Evolutionary conservation across 2,888 invertebrate species (phyloP), one percentile per base, ranked within the genome.

Genomic region (Spodoptera exigua): DNA sequence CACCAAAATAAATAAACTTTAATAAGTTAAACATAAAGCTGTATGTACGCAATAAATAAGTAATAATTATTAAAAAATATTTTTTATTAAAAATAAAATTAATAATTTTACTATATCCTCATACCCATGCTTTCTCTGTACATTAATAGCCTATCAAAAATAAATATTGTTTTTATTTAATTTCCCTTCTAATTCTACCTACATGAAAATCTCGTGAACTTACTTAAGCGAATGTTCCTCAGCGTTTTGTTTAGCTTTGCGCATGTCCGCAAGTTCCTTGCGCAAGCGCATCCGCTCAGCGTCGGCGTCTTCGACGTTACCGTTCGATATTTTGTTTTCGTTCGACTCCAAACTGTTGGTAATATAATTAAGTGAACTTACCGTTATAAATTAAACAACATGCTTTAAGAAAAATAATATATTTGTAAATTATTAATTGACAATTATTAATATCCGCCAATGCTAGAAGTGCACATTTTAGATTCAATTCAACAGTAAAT

Each of bases 211-310:
- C 44, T 41, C 45, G 62, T 17, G 60, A 68, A 83, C 93, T 94
- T 88, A 96, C 96, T 95, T 95, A 78, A 91, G 88, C 46, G 94
- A 89, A 74, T 95, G 95, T 43, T 95, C 95, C 76, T 96, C 95
- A 0, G 95, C 95, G 73, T 89, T 94, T 68, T 94, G 94, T 73
- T 95, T 95, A 52, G 95, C 95, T 55, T 94, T 94, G 68, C 95
- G 91, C 80, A 94, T 93, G 65, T 95, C 95, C 3, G 95, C 92
- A 3, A 96, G 85, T 72, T 95, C 96, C 66, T 94, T 91, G 78
- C 95, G 91, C 77, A 95, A 76, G 36, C 95, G 95, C 78, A 94
- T 64, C 21, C 94, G 90, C 74, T 96, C 95, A 10, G 94, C 80
- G 54, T 95, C 96, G 10, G 83, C 64, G 58, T 91, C 91, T 52